These are phyloP conservation scores for Drosophila persimilis DNA, from an alignment of 1,140 invertebrate species.

Conservation along the genomic window DNA sequence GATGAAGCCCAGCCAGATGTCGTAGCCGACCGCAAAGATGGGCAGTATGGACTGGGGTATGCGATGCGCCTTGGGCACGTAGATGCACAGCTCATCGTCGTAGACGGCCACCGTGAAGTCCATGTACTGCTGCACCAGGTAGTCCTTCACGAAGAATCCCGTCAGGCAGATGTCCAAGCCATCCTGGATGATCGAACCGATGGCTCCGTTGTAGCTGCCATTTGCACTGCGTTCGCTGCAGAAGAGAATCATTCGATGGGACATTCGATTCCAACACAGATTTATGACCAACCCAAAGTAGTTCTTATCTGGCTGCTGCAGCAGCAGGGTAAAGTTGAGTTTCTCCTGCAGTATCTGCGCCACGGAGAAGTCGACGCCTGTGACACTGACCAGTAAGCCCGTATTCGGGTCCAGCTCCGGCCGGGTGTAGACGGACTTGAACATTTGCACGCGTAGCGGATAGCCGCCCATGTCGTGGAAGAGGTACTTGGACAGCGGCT, in stretches of 20 bases:
- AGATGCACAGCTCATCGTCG: constrained; percentile 82
- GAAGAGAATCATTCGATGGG: background rate
- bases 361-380: constrained; percentile 66
- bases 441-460: constrained; percentile 72
- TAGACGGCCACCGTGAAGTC: constrained; percentile 78
- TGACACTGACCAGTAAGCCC: constrained; percentile 36
- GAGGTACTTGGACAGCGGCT: constrained; percentile 31
- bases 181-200: constrained; percentile 75
- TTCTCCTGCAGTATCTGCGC: constrained; percentile 50
- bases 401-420: constrained; percentile 38
- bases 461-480: constrained; percentile 69
- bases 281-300: constrained; percentile 64
- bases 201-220: constrained; percentile 79
- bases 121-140: constrained; percentile 74
- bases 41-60: constrained; percentile 82
- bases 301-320: constrained; percentile 71
- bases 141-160: constrained; percentile 83
- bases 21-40: constrained; percentile 74
- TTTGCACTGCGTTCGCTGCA: constrained; percentile 61
- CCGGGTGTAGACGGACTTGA: constrained; percentile 65
- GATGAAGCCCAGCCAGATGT: constrained; percentile 79
- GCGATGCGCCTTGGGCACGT: constrained; percentile 80
- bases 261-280: too few species aligned
- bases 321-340: constrained; percentile 71
- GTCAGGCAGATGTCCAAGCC: constrained; percentile 80